Base-by-base conservation (phyloP, 2,888 invertebrate species). In the Nemoura dubitans region DNA sequence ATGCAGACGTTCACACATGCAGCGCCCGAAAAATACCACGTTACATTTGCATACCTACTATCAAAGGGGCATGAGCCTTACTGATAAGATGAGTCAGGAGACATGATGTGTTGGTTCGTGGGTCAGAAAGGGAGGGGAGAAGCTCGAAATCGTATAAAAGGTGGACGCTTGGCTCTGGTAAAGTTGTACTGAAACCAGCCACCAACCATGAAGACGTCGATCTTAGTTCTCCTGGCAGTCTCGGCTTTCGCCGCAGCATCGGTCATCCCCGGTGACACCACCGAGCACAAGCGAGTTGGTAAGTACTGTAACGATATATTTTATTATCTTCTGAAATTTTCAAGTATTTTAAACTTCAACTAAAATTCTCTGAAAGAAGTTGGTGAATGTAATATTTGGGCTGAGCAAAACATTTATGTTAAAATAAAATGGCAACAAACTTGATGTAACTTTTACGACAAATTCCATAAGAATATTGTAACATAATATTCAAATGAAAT, bases 131-230 rank as follows among this genome's bases (percentile, higher is more conserved):
- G 28, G 78, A 78, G 78, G 28, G 78, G 1, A 25, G 0, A 25
- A 3, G 27, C 16, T 27, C 16, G 28, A 27, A 28, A 78, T 78
- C 43, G 84, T 84, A 84, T 84, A 84, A 59, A 84, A 84, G 84
- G 76, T 76, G 59, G 84, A 59, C 26, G 28, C 59, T 16, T 5
- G 27, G 27, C 26, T 0, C 30, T 30, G 27, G 84, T 76, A 84
- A 81, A 59, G 84, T 84, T 84, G 84, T 84, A 87, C 87, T 86
- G 87, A 76, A 84, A 84, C 84, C 87, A 83, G 76, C 25, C 85
- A 87, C 87, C 83, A 84, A 83, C 86, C 87, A 83, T 87, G 85
- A 87, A 76, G 86, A 83, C 86, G 59, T 76, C 83, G 59, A 28
- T 87, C 76, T 43, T 87, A 43, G 83, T 87, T 30, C 83, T 87